Percentiles rank a stretch among this genome's conserved stretches.
Evolutionary conservation across 2,888 invertebrate species (phyloP).

Genomic region (Synanthedon myopaeformis): DNA sequence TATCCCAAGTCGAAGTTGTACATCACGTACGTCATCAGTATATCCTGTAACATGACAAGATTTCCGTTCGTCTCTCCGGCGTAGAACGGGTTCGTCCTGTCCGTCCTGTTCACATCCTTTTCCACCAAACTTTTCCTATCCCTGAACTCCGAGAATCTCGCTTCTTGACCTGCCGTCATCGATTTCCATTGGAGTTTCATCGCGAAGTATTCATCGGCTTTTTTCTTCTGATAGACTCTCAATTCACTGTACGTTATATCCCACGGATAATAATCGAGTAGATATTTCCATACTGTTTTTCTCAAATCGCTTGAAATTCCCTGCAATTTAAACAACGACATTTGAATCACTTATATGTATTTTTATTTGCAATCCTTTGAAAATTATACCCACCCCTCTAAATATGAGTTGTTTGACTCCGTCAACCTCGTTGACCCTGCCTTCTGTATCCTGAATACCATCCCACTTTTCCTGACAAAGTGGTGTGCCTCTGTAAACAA

Average conservation of each 20-base stretch:
- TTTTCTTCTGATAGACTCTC: slow-evolving; percentile 75
- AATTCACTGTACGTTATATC: slow-evolving; percentile 80
- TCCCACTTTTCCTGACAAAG: slow-evolving; percentile 85
- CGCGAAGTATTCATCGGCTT: slow-evolving; percentile 87
- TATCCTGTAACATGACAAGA: slow-evolving; percentile 85
- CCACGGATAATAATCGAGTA: slow-evolving; percentile 91
- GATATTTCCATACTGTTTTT: slow-evolving; percentile 93
- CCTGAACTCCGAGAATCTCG: slow-evolving; percentile 86
- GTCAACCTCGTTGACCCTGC: slow-evolving; percentile 82
- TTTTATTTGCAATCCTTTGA: background rate
- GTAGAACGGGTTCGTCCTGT: slow-evolving; percentile 89
- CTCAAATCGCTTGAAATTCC: slow-evolving; percentile 83
- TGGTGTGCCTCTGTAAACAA: slow-evolving; percentile 73
- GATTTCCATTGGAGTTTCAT: slow-evolving; percentile 98
- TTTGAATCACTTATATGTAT: background rate
- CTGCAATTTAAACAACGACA: slow-evolving; percentile 42
- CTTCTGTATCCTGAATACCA: slow-evolving; percentile 82
- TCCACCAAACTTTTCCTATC: slow-evolving; percentile 95
- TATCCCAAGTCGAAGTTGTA: slow-evolving; percentile 98
- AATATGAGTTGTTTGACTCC: slow-evolving; percentile 89
- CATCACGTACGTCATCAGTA: slow-evolving; percentile 98
- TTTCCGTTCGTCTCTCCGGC: slow-evolving; percentile 95
- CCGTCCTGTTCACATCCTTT: slow-evolving; percentile 97
- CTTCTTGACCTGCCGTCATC: slow-evolving; percentile 88
- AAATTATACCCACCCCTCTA: slow-evolving; percentile 78